These are phyloP conservation scores for Colinus virginianus DNA, from an alignment of 2,113 vertebrate genomes.

Conservation along the genomic window DNA sequence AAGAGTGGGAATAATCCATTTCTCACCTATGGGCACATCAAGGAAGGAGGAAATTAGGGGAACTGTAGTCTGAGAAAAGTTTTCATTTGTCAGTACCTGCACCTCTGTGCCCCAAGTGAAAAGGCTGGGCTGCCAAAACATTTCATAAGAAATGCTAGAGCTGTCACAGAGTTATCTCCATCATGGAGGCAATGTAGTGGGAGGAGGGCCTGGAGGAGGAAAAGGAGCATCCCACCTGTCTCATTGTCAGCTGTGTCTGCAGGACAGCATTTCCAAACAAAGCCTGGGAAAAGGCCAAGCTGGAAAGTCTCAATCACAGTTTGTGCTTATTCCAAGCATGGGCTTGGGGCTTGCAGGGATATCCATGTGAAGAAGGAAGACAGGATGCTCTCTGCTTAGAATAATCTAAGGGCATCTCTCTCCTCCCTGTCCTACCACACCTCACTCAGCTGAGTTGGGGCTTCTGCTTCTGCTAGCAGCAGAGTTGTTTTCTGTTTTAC, in stretches of 20 bases:
- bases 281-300: background rate
- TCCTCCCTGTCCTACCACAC: background rate
- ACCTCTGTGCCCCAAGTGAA: fast-evolving
- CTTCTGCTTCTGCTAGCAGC: background rate
- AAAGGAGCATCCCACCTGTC: background rate
- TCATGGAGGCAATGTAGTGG: background rate
- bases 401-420: background rate
- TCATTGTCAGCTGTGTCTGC: background rate
- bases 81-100: background rate
- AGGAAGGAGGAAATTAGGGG: background rate
- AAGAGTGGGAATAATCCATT: constrained; percentile 8
- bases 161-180: fast-evolving
- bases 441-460: background rate
- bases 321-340: background rate
- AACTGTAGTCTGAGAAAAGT: background rate
- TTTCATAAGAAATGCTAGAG: background rate
- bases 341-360: background rate
- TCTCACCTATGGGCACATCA: background rate
- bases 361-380: background rate
- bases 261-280: background rate
- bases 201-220: background rate
- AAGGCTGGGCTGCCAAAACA: background rate
- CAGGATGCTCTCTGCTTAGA: background rate
- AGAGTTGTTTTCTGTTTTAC: background rate
- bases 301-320: background rate